Percentiles rank a stretch among this genome's conserved stretches.
phyloP scores from a whole-genome alignment of 2,797 vertebrate species.

The Eulemur coronatus region DNA sequence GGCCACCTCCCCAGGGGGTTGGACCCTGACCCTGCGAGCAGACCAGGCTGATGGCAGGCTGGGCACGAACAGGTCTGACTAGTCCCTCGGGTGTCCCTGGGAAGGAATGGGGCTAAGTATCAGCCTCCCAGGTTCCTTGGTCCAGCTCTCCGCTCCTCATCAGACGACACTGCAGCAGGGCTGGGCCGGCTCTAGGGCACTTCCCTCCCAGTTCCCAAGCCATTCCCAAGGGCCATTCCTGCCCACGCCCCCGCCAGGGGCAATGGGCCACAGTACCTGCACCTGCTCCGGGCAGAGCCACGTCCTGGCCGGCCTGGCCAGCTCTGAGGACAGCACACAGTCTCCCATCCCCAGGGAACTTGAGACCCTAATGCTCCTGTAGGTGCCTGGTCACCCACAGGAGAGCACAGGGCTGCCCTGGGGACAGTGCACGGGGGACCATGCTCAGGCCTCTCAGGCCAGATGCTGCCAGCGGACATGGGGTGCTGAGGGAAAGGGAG shows the following conservation, averaged over 20 bases:
- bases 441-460: neutral
- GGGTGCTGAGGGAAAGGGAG: neutral
- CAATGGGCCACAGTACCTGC: neutral
- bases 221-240: too few species aligned
- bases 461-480: neutral
- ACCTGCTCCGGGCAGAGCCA: neutral
- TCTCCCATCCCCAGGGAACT: neutral
- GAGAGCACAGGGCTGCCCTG: neutral
- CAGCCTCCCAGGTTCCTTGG: fast-evolving
- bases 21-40: neutral
- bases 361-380: neutral
- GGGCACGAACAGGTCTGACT: neutral
- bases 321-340: neutral
- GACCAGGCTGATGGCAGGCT: neutral
- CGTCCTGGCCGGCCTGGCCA: neutral
- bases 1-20: neutral
- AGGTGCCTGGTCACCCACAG: neutral
- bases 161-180: neutral
- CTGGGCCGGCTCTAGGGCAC: neutral
- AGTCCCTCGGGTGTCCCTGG: neutral
- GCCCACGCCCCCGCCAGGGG: too few species aligned
- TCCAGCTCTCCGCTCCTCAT: neutral
- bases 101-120: neutral
- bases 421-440: neutral
- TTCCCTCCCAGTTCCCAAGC: neutral